Base-by-base conservation (phyloP, 1,140 invertebrate species). In the Oscheius sp. region DNA sequence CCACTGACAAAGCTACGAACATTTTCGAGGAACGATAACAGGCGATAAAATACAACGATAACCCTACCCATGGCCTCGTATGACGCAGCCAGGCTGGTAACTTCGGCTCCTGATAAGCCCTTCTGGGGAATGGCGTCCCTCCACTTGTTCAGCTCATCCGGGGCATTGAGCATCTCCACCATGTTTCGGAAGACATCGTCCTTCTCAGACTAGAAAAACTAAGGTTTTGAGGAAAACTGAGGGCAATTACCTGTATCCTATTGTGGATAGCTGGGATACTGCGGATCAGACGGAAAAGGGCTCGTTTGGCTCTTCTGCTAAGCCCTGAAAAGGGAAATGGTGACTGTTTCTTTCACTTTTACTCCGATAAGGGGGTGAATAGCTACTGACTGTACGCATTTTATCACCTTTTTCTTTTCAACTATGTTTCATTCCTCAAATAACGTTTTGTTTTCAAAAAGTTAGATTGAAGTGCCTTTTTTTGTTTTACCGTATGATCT, bases 151-250 rank as follows among this genome's bases (percentile, higher is more conserved):
- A 26, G 15, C 15, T 7, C 23, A 23, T 55, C 49, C 4, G 49
- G 91, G 15, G 93, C 89, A 1, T 94, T 94, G 20, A 76, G 78
- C 18, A 80, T 73, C 45, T 76, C 38, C 45, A 77, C 81, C 32
- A 49, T 59, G 34, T 76, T 34, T 26, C 36, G 67, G 49, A 74
- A 74, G 66, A 82, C 80, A 42, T 58, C 45, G 67, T 78, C 77
- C 78, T 79, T 73, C 38, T 62, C 45, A 13, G 7, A 20, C 49
- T 55, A 13, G 28, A n/a, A 55, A 7, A 55, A 55, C 7, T 7
- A 13, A 20, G 15, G 7, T 4, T 7, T 20, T 55, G 23, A 7
- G 7, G 7, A 13, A 26, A 26, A 55, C 7, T 55, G 7, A 13
- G 15, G 23, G 49, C 4, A 55, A 7, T 55, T 55, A 23, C 49